Percentiles rank a stretch among this genome's conserved stretches.
phyloP scores from a whole-genome alignment of 2,888 invertebrate species.

The Microctonus brassicae region DNA sequence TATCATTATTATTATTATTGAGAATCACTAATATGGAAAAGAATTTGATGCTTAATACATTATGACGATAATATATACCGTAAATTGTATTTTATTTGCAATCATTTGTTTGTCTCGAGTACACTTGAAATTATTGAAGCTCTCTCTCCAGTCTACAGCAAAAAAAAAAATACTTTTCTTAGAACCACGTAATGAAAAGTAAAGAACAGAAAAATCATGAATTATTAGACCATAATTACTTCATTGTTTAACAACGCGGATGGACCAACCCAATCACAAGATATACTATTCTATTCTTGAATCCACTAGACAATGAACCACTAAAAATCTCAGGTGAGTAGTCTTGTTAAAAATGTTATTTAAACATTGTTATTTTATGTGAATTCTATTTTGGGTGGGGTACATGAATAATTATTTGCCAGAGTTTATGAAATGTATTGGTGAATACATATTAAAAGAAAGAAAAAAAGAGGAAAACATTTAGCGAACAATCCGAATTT shows the following conservation, averaged over 20 bases:
- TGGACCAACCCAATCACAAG: constrained; percentile 63
- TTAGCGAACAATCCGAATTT: not conserved
- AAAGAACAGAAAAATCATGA: constrained; percentile 20
- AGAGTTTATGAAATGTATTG: constrained; percentile 4
- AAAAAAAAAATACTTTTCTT: no score
- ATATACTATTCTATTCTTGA: constrained; percentile 68
- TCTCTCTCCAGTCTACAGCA: constrained; percentile 34
- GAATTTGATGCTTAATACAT: not conserved
- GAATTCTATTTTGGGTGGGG: constrained; percentile 63
- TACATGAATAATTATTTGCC: constrained; percentile 12
- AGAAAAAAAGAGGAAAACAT: not conserved
- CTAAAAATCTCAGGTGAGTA: constrained; percentile 66
- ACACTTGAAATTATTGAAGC: constrained; percentile 13
- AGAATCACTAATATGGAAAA: not conserved
- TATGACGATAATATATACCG: no score
- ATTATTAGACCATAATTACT: constrained; percentile 45
- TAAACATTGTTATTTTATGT: constrained; percentile 59
- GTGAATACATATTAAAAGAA: not conserved
- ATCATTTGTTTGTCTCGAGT: constrained; percentile 2
- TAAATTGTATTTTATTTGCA: no score
- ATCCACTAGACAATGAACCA: constrained; percentile 66
- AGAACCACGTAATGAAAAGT: not conserved
- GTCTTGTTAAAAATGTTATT: constrained; percentile 65
- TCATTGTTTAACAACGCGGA: constrained; percentile 60
- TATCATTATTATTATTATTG: not conserved